Conservation (phyloP, 2,113 vertebrate genomes). For the Leptobrachium ailaonicum region DNA sequence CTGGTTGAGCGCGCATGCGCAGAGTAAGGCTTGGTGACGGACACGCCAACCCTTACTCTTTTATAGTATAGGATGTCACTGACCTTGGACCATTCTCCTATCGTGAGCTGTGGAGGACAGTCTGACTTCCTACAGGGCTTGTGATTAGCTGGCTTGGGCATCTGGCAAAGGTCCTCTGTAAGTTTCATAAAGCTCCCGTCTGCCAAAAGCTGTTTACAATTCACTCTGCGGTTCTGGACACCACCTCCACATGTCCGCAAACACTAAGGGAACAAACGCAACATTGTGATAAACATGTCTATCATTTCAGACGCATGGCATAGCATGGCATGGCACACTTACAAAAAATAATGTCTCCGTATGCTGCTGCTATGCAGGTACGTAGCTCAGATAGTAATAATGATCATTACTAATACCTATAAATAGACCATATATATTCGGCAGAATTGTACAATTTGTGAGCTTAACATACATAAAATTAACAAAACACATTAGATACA, state of each 20-base stretch:
- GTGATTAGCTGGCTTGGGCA: slow-evolving; percentile 61
- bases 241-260: slow-evolving; percentile 84
- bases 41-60: too few species aligned
- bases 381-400: too few species aligned
- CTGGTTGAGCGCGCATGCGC: too few species aligned
- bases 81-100: slow-evolving; percentile 86
- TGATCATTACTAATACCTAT: too few species aligned
- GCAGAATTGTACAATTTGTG: too few species aligned
- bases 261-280: slow-evolving; percentile 67
- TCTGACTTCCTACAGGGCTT: slow-evolving; percentile 75
- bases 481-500: too few species aligned
- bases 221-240: slow-evolving; percentile 75
- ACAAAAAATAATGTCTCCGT: too few species aligned
- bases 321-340: neutral
- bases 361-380: too few species aligned
- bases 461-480: too few species aligned
- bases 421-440: too few species aligned
- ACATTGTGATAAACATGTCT: slow-evolving; percentile 27
- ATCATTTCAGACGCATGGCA: slow-evolving; percentile 32
- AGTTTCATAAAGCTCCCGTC: slow-evolving; percentile 79
- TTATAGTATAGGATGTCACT: slow-evolving; percentile 37
- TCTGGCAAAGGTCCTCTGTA: slow-evolving; percentile 69
- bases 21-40: too few species aligned
- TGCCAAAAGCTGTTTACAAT: slow-evolving; percentile 83
- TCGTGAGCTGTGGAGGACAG: slow-evolving; percentile 74